Conservation (phyloP, 2,113 vertebrate genomes). For the Sialia sialis region DNA sequence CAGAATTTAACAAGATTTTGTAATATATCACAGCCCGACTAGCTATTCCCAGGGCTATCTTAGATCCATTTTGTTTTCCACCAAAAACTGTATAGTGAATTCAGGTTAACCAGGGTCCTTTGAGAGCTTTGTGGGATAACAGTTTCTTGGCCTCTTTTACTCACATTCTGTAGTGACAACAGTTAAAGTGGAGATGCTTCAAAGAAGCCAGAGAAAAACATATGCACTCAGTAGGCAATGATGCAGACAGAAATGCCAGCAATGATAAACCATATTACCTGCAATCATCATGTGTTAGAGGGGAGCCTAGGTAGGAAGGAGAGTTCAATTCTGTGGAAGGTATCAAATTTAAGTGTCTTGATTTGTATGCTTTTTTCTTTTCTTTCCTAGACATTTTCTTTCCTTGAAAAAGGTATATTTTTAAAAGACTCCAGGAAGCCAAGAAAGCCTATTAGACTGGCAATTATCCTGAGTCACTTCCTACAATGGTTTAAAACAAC, state of each 20-base stretch:
- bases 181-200: background rate
- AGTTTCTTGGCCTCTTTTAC: background rate
- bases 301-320: conserved; percentile 21
- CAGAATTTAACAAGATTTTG: background rate
- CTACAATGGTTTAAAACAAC: conserved; percentile 5
- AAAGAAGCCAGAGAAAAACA: background rate
- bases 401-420: conserved; percentile 33
- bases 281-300: background rate
- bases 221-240: background rate
- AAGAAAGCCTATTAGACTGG: background rate
- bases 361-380: background rate
- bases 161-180: background rate
- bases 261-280: background rate
- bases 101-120: conserved; percentile 40
- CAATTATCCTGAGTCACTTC: conserved; percentile 52
- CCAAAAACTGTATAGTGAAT: background rate
- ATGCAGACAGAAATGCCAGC: background rate
- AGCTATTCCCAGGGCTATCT: background rate
- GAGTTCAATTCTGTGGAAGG: background rate
- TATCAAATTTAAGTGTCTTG: conserved; percentile 15
- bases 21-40: background rate
- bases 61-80: background rate
- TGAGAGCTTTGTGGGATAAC: conserved; percentile 30
- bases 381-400: background rate
- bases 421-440: conserved; percentile 43